Percentiles rank a stretch among this genome's conserved stretches.
Conservation (phyloP, 2,797 vertebrate species). For the Sciurus vulgaris region DNA sequence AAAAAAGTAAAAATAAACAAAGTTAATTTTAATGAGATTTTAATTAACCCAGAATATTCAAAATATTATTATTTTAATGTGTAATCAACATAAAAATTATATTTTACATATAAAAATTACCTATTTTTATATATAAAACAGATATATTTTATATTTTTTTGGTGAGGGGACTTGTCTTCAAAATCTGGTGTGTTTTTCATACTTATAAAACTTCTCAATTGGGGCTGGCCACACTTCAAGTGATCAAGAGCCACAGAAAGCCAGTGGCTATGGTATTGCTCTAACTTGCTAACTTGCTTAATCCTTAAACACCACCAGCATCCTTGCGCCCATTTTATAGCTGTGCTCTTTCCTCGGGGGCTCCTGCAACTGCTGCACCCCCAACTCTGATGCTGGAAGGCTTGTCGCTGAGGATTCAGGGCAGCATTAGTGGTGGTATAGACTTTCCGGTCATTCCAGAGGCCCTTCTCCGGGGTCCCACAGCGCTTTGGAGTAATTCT, state of each 20-base stretch:
- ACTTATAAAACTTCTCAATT: background rate
- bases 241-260: background rate
- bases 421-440: background rate
- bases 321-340: background rate
- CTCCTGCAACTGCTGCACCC: background rate
- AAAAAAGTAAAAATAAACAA: background rate
- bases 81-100: background rate
- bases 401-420: background rate
- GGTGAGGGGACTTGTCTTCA: background rate
- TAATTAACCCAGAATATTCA: background rate
- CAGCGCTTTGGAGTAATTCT: background rate
- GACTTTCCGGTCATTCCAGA: background rate
- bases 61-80: constrained; percentile 13
- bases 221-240: background rate
- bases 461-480: background rate
- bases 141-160: background rate
- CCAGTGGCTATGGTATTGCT: background rate
- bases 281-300: background rate
- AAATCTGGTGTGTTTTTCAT: background rate
- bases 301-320: background rate
- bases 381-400: background rate
- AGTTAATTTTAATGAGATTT: background rate
- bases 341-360: background rate
- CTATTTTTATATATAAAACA: background rate
- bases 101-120: background rate